Conservation (phyloP, 2,888 invertebrate genomes). For the Microctonus aethiopoides region DNA sequence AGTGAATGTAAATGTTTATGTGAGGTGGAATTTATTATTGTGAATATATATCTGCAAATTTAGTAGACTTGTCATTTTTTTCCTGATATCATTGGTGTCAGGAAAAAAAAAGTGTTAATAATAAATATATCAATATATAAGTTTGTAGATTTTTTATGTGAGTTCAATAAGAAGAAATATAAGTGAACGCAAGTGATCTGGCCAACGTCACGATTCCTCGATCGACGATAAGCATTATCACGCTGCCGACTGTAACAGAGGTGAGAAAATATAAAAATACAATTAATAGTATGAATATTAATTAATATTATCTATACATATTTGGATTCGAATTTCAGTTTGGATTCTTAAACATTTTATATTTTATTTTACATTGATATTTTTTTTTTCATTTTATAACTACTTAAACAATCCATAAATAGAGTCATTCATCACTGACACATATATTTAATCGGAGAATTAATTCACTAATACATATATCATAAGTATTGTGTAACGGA, state of each 20-base stretch:
- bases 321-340: neutral
- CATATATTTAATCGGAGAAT: neutral
- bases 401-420: neutral
- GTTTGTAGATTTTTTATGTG: conserved; percentile 3
- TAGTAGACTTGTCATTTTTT: neutral
- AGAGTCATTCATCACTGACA: neutral
- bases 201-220: neutral
- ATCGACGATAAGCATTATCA: conserved; percentile 43
- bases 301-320: too few relatives aligned
- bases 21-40: neutral
- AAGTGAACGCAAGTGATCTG: neutral
- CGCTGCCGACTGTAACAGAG: conserved; percentile 61
- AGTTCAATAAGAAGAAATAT: too few relatives aligned
- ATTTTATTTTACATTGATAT: neutral
- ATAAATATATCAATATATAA: too few relatives aligned
- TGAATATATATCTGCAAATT: neutral
- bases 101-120: too few relatives aligned
- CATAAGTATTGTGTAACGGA: neutral
- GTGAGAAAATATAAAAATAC: conserved; percentile 47
- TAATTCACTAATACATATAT: neutral
- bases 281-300: too few relatives aligned
- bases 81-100: neutral
- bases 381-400: neutral
- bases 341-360: neutral
- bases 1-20: neutral